Base-by-base conservation (phyloP, 2,888 invertebrate species). In the Phasia obesa region DNA sequence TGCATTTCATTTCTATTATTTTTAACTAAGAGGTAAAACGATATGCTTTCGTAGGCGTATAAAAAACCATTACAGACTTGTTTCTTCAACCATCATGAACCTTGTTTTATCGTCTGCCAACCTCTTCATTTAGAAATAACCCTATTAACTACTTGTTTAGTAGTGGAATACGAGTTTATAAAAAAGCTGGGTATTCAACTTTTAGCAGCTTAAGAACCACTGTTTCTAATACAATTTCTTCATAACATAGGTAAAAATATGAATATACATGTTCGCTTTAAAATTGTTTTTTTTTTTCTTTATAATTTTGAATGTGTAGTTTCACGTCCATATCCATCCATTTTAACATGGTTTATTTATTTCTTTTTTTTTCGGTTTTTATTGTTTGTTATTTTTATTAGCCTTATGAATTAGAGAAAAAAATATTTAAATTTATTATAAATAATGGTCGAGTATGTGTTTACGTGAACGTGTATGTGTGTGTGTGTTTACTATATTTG, bases 401-500 rank as follows among this genome's bases (percentile, higher is more conserved):
- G 77, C 77, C 77, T 81, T 73, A 62, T 55, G 62, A 62, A 77
- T 81, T 77, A 81, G 69, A 81, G 49, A 77, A 77, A 42, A 55
- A 55, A 62, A n/a, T n/a, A n/a, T n/a, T n/a, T n/a, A 65, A 35
- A 69, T n/a, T 44, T 27, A 21, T 35, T 35, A 23, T 21, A 62
- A 42, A 19, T 15, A 59, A 44, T 42, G 42, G 9, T 23, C 38
- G 21, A 59, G 7, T n/a, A 42, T 11, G 31, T 55, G 5, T 5
- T 15, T 19, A 19, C 4, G 19, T 53, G n/a, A 2, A 19, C 13
- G 7, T 25, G 25, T 25, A 6, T 25, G 4, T 17, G 23, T 25
- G 19, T 13, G 3, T 59, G n/a, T 53, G 42, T 57, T 31, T 44
- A 25, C 44, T 38, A 55, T 49, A 67, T 17, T 49, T 49, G 38